phyloP scores from a whole-genome alignment of 2,888 invertebrate genomes.

The Argyra leucocephala region DNA sequence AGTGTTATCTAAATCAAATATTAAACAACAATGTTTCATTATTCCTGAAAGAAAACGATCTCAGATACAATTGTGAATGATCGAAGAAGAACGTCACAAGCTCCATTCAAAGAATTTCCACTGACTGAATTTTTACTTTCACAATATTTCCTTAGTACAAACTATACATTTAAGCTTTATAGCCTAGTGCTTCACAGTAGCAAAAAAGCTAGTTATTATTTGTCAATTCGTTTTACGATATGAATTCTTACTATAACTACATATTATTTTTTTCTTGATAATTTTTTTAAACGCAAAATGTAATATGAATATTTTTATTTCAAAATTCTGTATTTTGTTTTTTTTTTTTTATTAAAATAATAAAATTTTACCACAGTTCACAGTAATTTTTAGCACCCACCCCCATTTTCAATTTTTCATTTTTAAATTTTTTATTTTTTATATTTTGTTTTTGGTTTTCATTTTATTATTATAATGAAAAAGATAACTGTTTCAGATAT shows the following conservation, averaged over 20 bases:
- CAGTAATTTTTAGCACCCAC: not conserved
- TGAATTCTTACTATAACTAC: not conserved
- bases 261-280: not conserved
- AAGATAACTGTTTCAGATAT: not conserved
- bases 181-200: too few relatives aligned
- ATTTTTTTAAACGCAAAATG: not conserved
- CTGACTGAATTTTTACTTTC: too few relatives aligned
- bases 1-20: too few relatives aligned
- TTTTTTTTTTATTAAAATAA: not conserved
- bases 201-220: too few relatives aligned
- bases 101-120: too few relatives aligned
- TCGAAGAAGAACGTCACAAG: too few relatives aligned
- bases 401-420: not conserved
- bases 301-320: too few relatives aligned
- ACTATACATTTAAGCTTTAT: too few relatives aligned
- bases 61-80: too few relatives aligned
- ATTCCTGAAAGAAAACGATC: too few relatives aligned
- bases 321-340: not conserved
- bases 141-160: too few relatives aligned
- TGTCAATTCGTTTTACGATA: not conserved
- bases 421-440: not conserved
- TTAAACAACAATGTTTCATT: too few relatives aligned
- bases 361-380: not conserved
- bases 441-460: not conserved
- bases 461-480: constrained; percentile 1